Evolutionary conservation across 2,888 invertebrate species (phyloP).

Genomic region (Piscicola geometra): DNA sequence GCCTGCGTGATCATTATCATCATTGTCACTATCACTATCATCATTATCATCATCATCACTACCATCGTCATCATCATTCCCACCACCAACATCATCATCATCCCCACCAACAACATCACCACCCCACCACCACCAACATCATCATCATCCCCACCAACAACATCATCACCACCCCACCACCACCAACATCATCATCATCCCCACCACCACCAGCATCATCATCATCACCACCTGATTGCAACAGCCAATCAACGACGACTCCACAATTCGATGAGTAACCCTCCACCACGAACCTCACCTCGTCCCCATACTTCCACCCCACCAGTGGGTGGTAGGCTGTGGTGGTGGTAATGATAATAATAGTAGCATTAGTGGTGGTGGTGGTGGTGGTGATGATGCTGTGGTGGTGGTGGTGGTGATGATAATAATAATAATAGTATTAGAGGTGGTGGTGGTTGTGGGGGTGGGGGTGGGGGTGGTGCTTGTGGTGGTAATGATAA

Average conservation of each 20-base stretch:
- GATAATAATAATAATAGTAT: neutral
- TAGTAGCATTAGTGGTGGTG: neutral
- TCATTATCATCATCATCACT: too few relatives aligned
- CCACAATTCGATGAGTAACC: slow-evolving; percentile 84
- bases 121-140: slow-evolving; percentile 83
- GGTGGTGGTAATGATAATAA: neutral
- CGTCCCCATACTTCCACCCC: slow-evolving; percentile 70
- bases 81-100: too few relatives aligned
- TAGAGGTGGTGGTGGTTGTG: neutral
- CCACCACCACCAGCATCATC: too few relatives aligned
- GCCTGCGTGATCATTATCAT: too few relatives aligned
- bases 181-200: too few relatives aligned
- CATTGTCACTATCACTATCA: too few relatives aligned
- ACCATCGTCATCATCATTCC: too few relatives aligned
- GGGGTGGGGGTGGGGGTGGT: slow-evolving; percentile 3
- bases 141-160: slow-evolving; percentile 68
- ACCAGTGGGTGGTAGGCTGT: slow-evolving; percentile 81
- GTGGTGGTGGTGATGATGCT: neutral
- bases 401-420: neutral
- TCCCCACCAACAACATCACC: slow-evolving; percentile 55
- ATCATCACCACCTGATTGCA: slow-evolving; percentile 54
- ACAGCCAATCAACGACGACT: slow-evolving; percentile 76
- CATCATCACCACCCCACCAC: too few relatives aligned
- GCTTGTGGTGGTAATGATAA: neutral
- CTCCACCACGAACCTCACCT: slow-evolving; percentile 69